Evolutionary conservation across 2,888 invertebrate species (phyloP), one percentile per base, ranked within the genome.

Genomic region (Notocelia uddmanniana): DNA sequence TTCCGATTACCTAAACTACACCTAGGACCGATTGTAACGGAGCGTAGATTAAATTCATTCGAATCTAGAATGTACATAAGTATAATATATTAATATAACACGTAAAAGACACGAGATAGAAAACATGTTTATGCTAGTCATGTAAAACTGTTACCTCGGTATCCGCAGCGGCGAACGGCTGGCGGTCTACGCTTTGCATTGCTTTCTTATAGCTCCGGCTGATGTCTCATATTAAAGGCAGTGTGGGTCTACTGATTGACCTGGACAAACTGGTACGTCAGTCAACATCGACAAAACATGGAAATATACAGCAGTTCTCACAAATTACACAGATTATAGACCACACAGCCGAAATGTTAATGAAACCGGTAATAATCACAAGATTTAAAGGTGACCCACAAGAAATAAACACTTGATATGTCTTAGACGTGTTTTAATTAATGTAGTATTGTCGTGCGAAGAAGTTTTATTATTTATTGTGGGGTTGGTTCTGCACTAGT

Each of bases 211-310:
- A 88, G 88, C 90, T 87, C 89, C 90, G 84, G 60, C 83, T 81
- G 84, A 85, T 83, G 86, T 87, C 87, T 84, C 85, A 85, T 87
- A 83, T 85, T 86, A 85, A 87, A 89, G 90, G 91, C 92, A 88
- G 92, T 93, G 92, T 92, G 92, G 91, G 58, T 88, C 81, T 90
- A 88, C 79, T 87, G 83, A 85, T 88, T 80, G 80, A 92, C 93
- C 93, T 93, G 93, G 88, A 93, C 92, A 93, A 83, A 92, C 89
- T 89, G 88, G 87, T 89, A 91, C 87, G 84, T 82, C 83, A 85
- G 80, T 85, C 85, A 85, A 76, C 79, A 86, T 88, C 81, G 89
- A 85, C 85, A 89, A 89, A 84, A 85, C 79, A 81, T 83, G 73
- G 73, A 72, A 74, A 74, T 74, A 69, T 70, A 70, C 72, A 74